Base-by-base conservation (phyloP, 2,113 vertebrate genomes). In the Urocynchramus pylzowi region DNA sequence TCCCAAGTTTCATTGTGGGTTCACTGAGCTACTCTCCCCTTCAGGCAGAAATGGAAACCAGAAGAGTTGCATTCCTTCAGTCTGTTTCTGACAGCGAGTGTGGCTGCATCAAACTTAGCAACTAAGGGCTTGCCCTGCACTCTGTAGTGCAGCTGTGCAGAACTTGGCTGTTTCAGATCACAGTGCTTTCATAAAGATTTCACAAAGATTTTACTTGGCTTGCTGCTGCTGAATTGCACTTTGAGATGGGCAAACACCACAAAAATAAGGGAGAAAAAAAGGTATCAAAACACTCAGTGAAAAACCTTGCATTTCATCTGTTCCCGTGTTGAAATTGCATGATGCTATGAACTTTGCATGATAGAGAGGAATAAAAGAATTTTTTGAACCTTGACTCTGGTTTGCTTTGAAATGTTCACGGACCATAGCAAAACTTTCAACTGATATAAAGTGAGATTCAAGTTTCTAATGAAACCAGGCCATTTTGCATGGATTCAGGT, bases 21-120 rank as follows among this genome's bases (percentile, higher is more conserved):
- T 76, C 96, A 95, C 71, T 79, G 91, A 96, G 95, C 93, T 95
- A 97, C 88, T 79, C 88, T 82, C 92, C 92, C 96, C 26, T 90
- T 93, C 90, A 91, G 95, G 96, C 97, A 96, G 95, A 97, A 94
- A 26, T 82, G 52, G 50, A 97, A 98, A 97, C 97, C 97, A 91
- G 97, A 90, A 82, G 83, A 83, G 94, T 49, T 84, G 86, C 98
- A 98, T 97, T 98, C 97, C 85, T 97, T 94, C 80, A 84, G 84
- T 70, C 61, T 4, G 0, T 90, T 96, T 65, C 89, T 97, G 96
- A 96, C 95, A 95, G 91, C 0, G 3, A 96, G 31, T 33, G 49
- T 82, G 80, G 95, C 92, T 96, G 88, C 89, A 82, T 90, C 88
- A 69, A 93, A 83, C 94, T 94, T 37, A 87, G 84, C 64, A 86